Conservation (phyloP, 2,888 invertebrate genomes). For the Parascotia fuliginaria region DNA sequence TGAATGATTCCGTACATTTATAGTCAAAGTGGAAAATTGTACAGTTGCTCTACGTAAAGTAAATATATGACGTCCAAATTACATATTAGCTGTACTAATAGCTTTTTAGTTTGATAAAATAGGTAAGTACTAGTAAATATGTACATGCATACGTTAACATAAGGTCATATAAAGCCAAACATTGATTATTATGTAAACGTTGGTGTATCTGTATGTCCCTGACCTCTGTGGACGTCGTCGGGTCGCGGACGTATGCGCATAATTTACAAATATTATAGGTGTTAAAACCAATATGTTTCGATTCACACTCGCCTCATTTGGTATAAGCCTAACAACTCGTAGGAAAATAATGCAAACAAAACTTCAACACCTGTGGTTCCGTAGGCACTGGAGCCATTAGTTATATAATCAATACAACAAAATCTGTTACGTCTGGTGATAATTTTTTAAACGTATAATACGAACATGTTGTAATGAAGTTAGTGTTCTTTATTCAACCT, state of each 20-base stretch:
- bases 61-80: constrained; percentile 6
- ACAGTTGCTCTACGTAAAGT: neutral
- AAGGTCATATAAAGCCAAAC: constrained; percentile 27
- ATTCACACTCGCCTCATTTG: constrained; percentile 54
- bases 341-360: constrained; percentile 37
- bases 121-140: constrained; percentile 25
- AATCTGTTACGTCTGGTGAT: constrained; percentile 10
- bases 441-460: constrained; percentile 21
- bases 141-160: constrained; percentile 17
- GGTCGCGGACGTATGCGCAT: constrained; percentile 58
- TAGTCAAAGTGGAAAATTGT: neutral
- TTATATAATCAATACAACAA: constrained; percentile 14
- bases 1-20: neutral
- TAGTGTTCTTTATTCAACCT: neutral
- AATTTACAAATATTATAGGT: constrained; percentile 62
- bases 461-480: neutral
- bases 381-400: constrained; percentile 16
- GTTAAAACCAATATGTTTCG: constrained; percentile 65
- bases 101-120: constrained; percentile 10
- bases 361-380: constrained; percentile 29
- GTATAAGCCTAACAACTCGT: constrained; percentile 38
- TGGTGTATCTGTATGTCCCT: constrained; percentile 46
- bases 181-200: constrained; percentile 39
- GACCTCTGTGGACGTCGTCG: constrained; percentile 53
- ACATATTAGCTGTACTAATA: constrained; percentile 12